Percentiles rank a stretch among this genome's conserved stretches.
Conservation (phyloP, 2,797 vertebrate genomes). For the Acomys russatus region DNA sequence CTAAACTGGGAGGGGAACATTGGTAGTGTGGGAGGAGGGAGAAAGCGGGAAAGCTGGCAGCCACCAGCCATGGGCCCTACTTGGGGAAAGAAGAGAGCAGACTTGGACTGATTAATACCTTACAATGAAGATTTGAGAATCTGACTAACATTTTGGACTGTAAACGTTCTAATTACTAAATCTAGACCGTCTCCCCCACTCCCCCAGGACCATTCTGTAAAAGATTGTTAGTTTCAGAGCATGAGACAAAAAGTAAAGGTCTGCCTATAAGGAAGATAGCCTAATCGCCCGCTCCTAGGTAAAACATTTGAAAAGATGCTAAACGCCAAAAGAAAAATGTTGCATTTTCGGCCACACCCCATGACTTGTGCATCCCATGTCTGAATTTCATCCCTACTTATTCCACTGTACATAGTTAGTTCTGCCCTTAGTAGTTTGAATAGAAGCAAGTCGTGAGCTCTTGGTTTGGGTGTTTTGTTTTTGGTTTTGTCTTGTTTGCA, state of each 20-base stretch:
- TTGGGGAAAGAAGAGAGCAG: neutral
- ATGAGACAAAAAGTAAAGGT: neutral
- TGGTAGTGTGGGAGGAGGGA: neutral
- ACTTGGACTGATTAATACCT: neutral
- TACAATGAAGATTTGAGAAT: constrained; percentile 10
- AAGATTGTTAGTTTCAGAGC: constrained; percentile 43
- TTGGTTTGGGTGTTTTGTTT: neutral
- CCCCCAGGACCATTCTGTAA: constrained; percentile 30
- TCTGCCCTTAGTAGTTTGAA: constrained; percentile 37
- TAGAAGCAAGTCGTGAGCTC: neutral
- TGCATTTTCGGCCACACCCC: neutral
- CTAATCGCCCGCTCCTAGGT: neutral
- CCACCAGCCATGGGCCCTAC: neutral
- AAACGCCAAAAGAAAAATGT: constrained; percentile 24
- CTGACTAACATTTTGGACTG: neutral
- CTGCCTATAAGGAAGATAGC: neutral
- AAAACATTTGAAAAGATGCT: neutral
- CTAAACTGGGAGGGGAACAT: neutral
- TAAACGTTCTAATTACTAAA: constrained; percentile 51
- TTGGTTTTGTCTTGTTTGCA: neutral
- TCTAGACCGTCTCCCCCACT: neutral
- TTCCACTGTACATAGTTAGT: constrained; percentile 1
- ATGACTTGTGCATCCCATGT: constrained; percentile 38
- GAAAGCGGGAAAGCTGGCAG: constrained; percentile 1
- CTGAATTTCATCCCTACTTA: neutral